Evolutionary conservation across 2,888 invertebrate species (phyloP).

Genomic region (Hartigia nigra): DNA sequence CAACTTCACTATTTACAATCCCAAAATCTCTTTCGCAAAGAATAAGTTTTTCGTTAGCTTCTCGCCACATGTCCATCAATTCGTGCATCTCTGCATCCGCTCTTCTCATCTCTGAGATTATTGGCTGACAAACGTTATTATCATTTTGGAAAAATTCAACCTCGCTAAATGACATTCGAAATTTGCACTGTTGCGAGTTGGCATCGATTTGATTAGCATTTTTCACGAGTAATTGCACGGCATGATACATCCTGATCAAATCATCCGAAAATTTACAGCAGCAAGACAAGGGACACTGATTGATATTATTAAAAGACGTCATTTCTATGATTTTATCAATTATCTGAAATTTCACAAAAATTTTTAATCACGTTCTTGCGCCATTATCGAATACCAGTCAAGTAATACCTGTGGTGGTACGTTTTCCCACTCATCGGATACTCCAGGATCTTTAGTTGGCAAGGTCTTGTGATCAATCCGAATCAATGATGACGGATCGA

Average conservation of each 20-base stretch:
- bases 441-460: no score
- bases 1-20: neutral
- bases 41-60: constrained; percentile 27
- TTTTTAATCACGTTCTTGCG: no score
- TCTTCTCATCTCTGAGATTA: constrained; percentile 23
- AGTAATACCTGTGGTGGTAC: no score
- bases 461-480: no score
- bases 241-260: constrained; percentile 25
- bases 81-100: constrained; percentile 25
- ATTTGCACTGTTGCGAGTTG: constrained; percentile 14
- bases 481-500: no score
- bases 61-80: constrained; percentile 30
- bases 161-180: constrained; percentile 32
- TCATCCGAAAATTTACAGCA: constrained; percentile 24
- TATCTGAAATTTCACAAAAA: neutral
- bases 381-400: no score
- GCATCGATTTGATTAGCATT: constrained; percentile 15
- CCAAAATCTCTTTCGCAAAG: constrained; percentile 21
- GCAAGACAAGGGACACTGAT: constrained; percentile 22
- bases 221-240: constrained; percentile 14
- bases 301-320: no score
- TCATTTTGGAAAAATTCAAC: constrained; percentile 25
- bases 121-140: constrained; percentile 23
- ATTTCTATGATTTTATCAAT: no score
- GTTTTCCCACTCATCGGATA: no score